These are phyloP conservation scores for Pavo muticus DNA, from an alignment of 2,113 vertebrate genomes.

Conservation along the genomic window DNA sequence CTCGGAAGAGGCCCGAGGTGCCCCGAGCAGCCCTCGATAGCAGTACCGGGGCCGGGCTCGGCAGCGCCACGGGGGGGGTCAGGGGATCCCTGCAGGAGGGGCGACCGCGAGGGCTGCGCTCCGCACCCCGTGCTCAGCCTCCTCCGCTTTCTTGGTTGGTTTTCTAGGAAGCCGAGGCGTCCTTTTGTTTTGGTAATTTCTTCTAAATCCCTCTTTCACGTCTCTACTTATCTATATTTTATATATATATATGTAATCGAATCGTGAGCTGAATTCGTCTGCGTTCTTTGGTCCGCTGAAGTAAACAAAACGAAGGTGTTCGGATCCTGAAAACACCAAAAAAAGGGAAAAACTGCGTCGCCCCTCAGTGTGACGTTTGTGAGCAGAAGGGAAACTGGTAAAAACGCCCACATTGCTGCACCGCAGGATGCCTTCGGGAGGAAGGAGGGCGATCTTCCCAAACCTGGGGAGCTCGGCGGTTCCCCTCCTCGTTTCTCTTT, in stretches of 20 bases:
- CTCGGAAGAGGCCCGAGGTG: not conserved
- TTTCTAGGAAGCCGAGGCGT: not conserved
- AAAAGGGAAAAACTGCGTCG: not conserved
- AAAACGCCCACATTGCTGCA: not conserved
- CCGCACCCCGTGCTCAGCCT: not conserved
- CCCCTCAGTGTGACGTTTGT: not conserved
- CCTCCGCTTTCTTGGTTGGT: not conserved
- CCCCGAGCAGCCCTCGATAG: too few relatives aligned
- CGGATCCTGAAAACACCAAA: not conserved
- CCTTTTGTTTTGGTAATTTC: not conserved
- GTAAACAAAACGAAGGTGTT: not conserved
- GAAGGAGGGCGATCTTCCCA: not conserved
- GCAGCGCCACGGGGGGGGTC: not conserved
- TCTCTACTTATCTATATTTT: not conserved
- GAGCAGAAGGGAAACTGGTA: not conserved
- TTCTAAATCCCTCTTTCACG: not conserved
- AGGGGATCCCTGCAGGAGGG: not conserved
- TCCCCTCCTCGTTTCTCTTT: slow-evolving; percentile 8
- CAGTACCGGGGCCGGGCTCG: not conserved
- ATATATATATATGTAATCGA: not conserved
- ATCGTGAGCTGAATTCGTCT: not conserved
- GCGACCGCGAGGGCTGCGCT: not conserved
- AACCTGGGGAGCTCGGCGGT: not conserved
- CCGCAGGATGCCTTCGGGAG: not conserved
- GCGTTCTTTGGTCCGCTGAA: not conserved